phyloP scores from a whole-genome alignment of 2,888 invertebrate species.

The Notocelia uddmanniana region DNA sequence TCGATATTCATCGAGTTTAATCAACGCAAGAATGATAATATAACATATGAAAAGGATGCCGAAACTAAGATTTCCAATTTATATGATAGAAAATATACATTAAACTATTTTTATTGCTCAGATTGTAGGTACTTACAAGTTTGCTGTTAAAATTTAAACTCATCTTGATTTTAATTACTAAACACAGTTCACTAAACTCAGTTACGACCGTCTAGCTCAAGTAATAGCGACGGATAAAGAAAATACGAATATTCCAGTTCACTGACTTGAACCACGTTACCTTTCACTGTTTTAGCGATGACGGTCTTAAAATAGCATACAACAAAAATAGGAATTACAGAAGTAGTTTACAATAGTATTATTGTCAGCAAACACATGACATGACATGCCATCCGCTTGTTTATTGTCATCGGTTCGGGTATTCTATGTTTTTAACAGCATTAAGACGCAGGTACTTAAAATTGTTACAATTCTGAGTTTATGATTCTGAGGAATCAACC shows the following conservation, averaged over 20 bases:
- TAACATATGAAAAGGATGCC: conserved; percentile 22
- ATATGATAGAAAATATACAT: neutral
- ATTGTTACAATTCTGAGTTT: no score
- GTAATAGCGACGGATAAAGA: conserved; percentile 9
- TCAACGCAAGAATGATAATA: conserved; percentile 14
- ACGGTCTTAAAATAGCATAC: conserved; percentile 28
- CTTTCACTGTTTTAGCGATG: conserved; percentile 39
- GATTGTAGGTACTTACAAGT: conserved; percentile 32
- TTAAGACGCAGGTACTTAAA: no score
- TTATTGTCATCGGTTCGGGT: no score
- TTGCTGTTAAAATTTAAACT: conserved; percentile 36
- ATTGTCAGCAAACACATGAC: conserved; percentile 29
- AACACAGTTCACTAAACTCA: conserved; percentile 9
- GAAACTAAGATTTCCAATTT: conserved; percentile 25
- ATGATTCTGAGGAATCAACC: no score
- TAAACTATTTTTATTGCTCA: neutral
- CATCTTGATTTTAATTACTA: conserved; percentile 10
- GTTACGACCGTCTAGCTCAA: neutral
- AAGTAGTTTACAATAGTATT: neutral
- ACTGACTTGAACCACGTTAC: conserved; percentile 30
- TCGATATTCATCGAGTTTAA: conserved; percentile 27
- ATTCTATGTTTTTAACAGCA: no score
- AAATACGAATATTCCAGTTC: conserved; percentile 24
- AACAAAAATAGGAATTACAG: conserved; percentile 35
- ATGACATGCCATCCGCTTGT: neutral